Conservation (phyloP, 2,113 vertebrate genomes). For the Odocoileus virginianus region DNA sequence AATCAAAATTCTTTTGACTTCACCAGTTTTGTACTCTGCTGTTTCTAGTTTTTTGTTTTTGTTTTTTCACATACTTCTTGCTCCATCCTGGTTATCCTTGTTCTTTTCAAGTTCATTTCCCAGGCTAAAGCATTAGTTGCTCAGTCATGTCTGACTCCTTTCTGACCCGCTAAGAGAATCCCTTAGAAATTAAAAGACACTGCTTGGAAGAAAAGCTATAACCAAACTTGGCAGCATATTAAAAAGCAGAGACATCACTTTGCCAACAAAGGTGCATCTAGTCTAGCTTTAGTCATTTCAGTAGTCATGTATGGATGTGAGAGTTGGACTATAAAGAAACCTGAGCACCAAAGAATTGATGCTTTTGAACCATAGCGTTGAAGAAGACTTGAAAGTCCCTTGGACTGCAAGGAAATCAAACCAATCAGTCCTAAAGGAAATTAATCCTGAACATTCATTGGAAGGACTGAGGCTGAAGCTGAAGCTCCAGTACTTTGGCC, state of each 20-base stretch:
- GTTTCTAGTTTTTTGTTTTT: neutral
- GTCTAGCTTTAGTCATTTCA: neutral
- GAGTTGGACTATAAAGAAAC: neutral
- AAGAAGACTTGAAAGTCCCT: neutral
- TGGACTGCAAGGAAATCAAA: neutral
- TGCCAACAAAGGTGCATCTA: neutral
- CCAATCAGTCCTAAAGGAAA: neutral
- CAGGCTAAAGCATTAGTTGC: neutral
- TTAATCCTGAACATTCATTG: neutral
- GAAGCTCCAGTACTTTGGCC: neutral
- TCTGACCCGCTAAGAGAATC: neutral
- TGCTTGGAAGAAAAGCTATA: neutral
- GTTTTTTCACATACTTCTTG: neutral
- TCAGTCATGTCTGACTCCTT: neutral
- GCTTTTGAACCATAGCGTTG: neutral
- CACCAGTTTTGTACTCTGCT: neutral
- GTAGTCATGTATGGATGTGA: neutral
- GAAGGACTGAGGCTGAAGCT: neutral
- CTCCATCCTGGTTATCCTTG: neutral
- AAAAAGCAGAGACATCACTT: neutral
- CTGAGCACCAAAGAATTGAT: neutral
- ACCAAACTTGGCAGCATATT: neutral
- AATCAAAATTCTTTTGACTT: constrained; percentile 20
- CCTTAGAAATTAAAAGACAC: neutral
- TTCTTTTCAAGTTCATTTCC: constrained; percentile 13